Evolutionary conservation across 2,113 vertebrate species (phyloP), one percentile per base, ranked within the genome.

Genomic region (Rhabdomys dilectus): DNA sequence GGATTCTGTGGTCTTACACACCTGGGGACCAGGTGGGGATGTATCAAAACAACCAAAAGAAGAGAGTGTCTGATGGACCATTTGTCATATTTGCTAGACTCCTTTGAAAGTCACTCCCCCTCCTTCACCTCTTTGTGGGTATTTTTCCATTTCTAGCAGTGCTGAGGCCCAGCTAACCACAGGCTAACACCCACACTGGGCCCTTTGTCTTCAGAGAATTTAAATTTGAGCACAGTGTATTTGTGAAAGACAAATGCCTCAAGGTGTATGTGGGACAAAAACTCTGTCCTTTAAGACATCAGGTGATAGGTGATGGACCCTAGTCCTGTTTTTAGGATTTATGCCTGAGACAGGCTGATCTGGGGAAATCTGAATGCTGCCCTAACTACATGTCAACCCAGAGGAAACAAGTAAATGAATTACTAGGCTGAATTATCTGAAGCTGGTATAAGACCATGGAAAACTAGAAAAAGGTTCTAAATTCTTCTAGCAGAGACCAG

Each of bases 1-100:
- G 96, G 21, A 39, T 64, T 84, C 39, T 96, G 95, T 73, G 96
- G 91, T 88, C 96, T 72, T 17, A 29, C 91, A 95, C 95, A 97
- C 97, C 97, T 97, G 98, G 97, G 86, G 77, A 93, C 96, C 97
- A 97, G 97, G 97, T 97, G 97, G 81, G 77, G 86, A 93, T 96
- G 96, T 85, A 94, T 85, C 96, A 84, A 97, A 97, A 97, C 95
- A 97, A 97, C 78, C 13, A 80, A 48, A 62, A 82, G 96, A 89
- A 62, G 68, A 84, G 96, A 91, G 82, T 12, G 31, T 91, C 72
- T 88, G 95, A 97, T 3, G 62, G 97, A 36, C 89, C 95, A 97
- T 97, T 98, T 97, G 95, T 94, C 91, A 95, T 80, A 42, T 72
- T 89, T 89, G 81, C 85, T 91, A 95, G 88, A 89, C 39, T 53